These are phyloP conservation scores for Nebria salina DNA, from an alignment of 2,888 invertebrate species.

Conservation along the genomic window DNA sequence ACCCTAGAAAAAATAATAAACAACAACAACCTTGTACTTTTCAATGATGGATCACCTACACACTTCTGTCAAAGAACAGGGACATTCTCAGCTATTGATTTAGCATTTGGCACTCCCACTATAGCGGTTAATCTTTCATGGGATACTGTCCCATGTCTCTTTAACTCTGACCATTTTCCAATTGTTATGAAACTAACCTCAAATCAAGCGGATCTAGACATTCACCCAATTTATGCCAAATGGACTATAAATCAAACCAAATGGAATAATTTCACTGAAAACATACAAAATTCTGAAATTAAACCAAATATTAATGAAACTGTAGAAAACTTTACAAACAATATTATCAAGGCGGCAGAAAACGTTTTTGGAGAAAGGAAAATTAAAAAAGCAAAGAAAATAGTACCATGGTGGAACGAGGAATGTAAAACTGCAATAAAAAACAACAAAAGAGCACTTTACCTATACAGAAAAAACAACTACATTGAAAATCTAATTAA, in stretches of 20 bases:
- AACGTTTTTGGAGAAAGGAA: background rate
- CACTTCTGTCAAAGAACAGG: conserved; percentile 20
- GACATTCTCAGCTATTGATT: conserved; percentile 19
- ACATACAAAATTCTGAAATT: too few relatives aligned
- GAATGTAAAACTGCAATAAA: conserved; percentile 36
- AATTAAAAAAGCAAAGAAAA: background rate
- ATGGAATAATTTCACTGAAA: background rate
- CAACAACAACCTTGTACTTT: background rate
- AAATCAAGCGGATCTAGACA: background rate
- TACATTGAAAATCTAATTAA: conserved; percentile 44
- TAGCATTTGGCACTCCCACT: background rate
- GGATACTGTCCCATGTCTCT: conserved; percentile 9
- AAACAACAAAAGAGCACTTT: conserved; percentile 45
- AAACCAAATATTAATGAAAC: background rate
- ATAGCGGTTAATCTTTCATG: conserved; percentile 3
- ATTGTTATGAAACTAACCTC: conserved; percentile 2
- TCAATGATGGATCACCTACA: conserved; percentile 16
- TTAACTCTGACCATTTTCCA: conserved; percentile 18
- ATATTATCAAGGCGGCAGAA: background rate
- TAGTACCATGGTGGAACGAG: conserved; percentile 48
- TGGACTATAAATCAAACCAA: background rate
- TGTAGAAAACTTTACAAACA: background rate
- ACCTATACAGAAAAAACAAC: conserved; percentile 39
- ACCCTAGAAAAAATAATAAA: too few relatives aligned
- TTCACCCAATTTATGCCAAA: conserved; percentile 22